These are phyloP conservation scores for Malurus splendens DNA, from an alignment of 2,797 vertebrate species.

Conservation along the genomic window DNA sequence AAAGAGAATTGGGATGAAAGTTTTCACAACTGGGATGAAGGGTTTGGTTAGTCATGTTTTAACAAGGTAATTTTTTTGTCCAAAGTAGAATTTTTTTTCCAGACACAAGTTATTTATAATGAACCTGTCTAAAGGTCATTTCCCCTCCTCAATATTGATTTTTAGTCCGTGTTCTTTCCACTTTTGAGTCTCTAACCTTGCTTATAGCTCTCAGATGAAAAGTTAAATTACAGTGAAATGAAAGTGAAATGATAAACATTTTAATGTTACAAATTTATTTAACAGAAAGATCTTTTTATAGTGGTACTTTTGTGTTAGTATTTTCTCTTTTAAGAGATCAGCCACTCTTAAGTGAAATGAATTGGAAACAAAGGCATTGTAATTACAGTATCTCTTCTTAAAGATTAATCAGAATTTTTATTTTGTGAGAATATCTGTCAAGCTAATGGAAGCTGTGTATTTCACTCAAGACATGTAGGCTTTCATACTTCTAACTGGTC, in stretches of 20 bases:
- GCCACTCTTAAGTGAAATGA: conserved; percentile 3
- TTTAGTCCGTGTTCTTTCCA: neutral
- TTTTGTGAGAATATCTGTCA: conserved; percentile 41
- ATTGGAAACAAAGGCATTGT: conserved; percentile 47
- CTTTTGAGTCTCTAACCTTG: neutral
- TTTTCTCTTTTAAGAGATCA: conserved; percentile 21
- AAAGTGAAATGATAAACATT: neutral
- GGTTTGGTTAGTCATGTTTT: neutral
- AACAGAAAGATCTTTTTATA: conserved; percentile 30
- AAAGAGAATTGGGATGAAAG: neutral
- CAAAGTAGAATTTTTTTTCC: neutral
- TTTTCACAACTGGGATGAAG: neutral
- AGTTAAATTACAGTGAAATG: neutral
- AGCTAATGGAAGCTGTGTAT: conserved; percentile 32
- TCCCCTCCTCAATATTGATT: neutral
- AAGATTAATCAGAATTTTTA: conserved; percentile 36
- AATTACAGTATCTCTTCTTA: conserved; percentile 36
- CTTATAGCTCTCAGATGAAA: neutral
- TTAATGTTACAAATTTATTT: conserved; percentile 53
- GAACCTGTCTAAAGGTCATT: neutral
- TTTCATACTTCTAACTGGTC: conserved; percentile 34
- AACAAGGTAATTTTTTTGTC: neutral
- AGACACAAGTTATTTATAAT: neutral
- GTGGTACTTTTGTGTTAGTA: neutral
- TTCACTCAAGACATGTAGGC: conserved; percentile 12